Conservation (phyloP, 2,888 invertebrate genomes). For the Callosobruchus maculatus region DNA sequence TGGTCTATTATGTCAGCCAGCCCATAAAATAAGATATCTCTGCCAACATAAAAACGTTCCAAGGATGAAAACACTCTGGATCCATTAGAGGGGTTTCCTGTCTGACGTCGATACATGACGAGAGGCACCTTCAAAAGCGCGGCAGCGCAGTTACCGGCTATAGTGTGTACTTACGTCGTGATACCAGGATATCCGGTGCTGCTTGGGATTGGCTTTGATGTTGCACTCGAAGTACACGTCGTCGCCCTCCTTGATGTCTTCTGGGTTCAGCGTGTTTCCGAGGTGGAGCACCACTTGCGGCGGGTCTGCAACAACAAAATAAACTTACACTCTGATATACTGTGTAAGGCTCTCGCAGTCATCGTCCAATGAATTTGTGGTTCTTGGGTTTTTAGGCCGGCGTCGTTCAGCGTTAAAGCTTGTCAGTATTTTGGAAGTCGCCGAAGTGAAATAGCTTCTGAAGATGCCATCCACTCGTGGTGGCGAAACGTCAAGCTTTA, state of each 20-base stretch:
- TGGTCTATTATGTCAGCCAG: too few species aligned
- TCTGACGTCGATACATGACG: neutral
- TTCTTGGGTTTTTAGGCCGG: too few species aligned
- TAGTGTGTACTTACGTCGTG: constrained; percentile 62
- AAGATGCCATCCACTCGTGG: too few species aligned
- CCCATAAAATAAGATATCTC: neutral
- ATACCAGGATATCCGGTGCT: constrained; percentile 73
- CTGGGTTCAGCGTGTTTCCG: constrained; percentile 70
- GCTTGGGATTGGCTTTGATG: constrained; percentile 71
- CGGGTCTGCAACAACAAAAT: constrained; percentile 57
- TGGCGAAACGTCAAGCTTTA: too few species aligned
- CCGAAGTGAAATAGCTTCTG: too few species aligned
- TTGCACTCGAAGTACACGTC: constrained; percentile 79
- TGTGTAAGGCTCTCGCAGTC: too few species aligned
- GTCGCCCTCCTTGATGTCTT: constrained; percentile 76
- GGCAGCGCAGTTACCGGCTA: neutral
- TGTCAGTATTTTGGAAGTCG: too few species aligned
- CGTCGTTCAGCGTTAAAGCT: too few species aligned
- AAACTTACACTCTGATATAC: too few species aligned
- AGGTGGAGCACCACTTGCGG: constrained; percentile 69
- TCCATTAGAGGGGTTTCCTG: neutral
- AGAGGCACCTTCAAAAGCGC: neutral
- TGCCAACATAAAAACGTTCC: neutral
- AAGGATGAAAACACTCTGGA: neutral
- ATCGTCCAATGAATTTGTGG: too few species aligned